Conservation (phyloP, 2,888 invertebrate genomes). For the Tuta absoluta region DNA sequence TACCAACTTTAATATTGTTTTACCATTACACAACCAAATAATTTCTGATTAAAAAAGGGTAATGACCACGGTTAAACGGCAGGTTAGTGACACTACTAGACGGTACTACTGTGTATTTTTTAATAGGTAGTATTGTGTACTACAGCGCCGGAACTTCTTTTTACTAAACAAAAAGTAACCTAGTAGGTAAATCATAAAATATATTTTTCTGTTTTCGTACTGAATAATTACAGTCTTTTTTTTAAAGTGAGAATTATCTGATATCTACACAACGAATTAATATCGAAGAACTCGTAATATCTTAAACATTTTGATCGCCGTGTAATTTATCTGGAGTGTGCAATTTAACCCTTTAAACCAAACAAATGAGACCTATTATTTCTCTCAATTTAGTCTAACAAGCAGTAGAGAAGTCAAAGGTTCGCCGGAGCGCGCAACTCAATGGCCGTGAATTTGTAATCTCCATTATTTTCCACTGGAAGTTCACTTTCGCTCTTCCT, state of each 20-base stretch:
- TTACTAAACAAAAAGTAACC: neutral
- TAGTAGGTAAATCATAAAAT: neutral
- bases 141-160: no score
- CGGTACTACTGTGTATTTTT: no score
- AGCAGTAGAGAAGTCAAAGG: slow-evolving; percentile 78
- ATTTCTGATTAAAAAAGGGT: no score
- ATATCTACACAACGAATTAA: neutral
- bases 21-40: no score
- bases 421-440: slow-evolving; percentile 75
- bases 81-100: no score
- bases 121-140: no score
- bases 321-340: slow-evolving; percentile 57
- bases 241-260: no score
- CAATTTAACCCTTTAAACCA: slow-evolving; percentile 70
- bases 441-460: slow-evolving; percentile 80
- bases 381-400: slow-evolving; percentile 80
- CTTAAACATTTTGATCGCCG: slow-evolving; percentile 51
- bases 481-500: slow-evolving; percentile 65
- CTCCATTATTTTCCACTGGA: slow-evolving; percentile 77
- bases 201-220: neutral
- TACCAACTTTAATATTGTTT: no score
- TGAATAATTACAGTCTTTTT: no score
- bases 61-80: no score
- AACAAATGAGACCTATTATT: slow-evolving; percentile 79
- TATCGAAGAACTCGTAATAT: slow-evolving; percentile 36